phyloP scores from a whole-genome alignment of 2,797 vertebrate genomes.

The Eidolon dupreanum region DNA sequence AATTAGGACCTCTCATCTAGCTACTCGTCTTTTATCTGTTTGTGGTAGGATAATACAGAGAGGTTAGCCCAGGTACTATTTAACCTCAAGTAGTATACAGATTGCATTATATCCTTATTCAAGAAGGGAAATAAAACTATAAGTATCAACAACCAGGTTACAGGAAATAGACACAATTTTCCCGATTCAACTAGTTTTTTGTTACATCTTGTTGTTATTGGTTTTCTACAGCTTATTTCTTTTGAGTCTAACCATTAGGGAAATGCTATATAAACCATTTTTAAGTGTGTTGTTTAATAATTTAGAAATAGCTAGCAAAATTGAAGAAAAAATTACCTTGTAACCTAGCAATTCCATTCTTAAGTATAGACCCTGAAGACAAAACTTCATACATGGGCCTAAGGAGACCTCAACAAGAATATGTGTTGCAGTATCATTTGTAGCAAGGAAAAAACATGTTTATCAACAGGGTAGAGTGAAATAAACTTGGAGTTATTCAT shows the following conservation, averaged over 20 bases:
- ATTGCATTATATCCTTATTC: not conserved
- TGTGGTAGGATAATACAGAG: not conserved
- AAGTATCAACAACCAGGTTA: not conserved
- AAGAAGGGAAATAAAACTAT: not conserved
- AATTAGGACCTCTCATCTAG: not conserved
- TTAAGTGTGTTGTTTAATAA: not conserved
- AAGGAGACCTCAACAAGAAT: not conserved
- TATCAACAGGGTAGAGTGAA: not conserved
- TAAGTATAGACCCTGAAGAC: not conserved
- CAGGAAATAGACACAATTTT: not conserved
- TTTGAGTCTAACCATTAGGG: not conserved
- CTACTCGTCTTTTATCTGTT: not conserved
- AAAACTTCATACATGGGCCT: not conserved
- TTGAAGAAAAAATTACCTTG: not conserved
- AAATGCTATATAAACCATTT: not conserved
- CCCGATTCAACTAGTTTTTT: not conserved
- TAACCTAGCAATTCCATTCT: not conserved
- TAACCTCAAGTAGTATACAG: not conserved
- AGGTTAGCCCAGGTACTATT: not conserved
- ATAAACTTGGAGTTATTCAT: constrained; percentile 3
- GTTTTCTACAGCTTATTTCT: not conserved
- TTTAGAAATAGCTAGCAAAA: not conserved
- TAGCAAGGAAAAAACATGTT: not conserved
- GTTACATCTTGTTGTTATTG: not conserved
- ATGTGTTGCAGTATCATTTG: not conserved